Percentiles rank a stretch among this genome's conserved stretches.
These are phyloP conservation scores for Tenrec ecaudatus DNA, from an alignment of 2,113 vertebrate species.

Conservation along the genomic window DNA sequence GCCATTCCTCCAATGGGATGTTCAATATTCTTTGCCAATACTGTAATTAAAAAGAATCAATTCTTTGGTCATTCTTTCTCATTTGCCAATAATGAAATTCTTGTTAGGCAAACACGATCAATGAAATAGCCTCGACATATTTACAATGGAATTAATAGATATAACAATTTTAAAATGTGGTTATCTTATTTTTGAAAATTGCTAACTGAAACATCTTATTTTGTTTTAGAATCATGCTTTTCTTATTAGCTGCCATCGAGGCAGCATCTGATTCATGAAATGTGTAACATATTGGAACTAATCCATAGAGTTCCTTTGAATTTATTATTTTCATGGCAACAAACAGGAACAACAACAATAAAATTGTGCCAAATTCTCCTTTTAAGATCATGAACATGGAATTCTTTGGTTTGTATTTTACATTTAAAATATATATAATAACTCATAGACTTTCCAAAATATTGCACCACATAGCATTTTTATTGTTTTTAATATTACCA, in stretches of 20 bases:
- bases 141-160: background rate
- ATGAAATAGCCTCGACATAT: background rate
- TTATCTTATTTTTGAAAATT: background rate
- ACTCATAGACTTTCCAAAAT: background rate
- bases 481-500: background rate
- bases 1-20: background rate
- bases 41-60: background rate
- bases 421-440: background rate
- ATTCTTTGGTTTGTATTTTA: no score
- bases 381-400: no score
- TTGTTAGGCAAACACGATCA: background rate
- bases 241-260: background rate
- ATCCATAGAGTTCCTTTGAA: background rate
- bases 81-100: slow-evolving; percentile 6
- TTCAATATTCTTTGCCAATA: background rate
- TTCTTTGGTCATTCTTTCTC: no score
- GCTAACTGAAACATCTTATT: background rate
- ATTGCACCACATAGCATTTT: background rate
- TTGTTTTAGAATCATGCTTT: background rate
- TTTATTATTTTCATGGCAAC: background rate
- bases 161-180: background rate
- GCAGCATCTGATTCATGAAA: background rate
- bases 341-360: no score
- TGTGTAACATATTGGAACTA: background rate
- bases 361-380: no score